Percentiles rank a stretch among this genome's conserved stretches.
Evolutionary conservation across 2,888 invertebrate genomes (phyloP).

Genomic region (Tetrapedia diversipes): DNA sequence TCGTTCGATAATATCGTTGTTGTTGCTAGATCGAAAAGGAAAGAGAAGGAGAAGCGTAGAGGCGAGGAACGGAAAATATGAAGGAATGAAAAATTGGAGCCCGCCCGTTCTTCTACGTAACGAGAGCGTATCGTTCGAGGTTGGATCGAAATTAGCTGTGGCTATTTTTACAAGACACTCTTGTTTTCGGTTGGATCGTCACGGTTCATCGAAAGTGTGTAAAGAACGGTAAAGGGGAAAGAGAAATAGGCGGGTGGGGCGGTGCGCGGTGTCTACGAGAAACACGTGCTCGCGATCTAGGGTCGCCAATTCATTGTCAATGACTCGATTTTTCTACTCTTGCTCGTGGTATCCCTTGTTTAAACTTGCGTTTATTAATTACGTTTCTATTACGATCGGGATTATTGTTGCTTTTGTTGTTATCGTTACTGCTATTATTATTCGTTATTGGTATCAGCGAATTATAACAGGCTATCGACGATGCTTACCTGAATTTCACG

Average conservation of each 20-base stretch:
- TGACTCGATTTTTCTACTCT: background rate
- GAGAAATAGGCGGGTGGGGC: background rate
- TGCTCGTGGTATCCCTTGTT: background rate
- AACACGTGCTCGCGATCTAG: conserved; percentile 33
- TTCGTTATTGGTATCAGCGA: too few relatives aligned
- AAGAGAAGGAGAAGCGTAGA: background rate
- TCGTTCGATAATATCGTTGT: too few relatives aligned
- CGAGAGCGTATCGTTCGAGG: conserved; percentile 5
- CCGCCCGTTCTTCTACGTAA: background rate
- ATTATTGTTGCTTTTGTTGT: too few relatives aligned
- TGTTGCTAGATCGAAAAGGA: too few relatives aligned
- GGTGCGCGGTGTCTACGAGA: background rate
- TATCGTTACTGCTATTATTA: too few relatives aligned
- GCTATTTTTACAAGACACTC: conserved; percentile 44
- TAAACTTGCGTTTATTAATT: background rate
- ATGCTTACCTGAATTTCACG: too few relatives aligned
- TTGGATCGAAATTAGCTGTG: conserved; percentile 24
- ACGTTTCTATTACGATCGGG: too few relatives aligned
- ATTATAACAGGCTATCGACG: too few relatives aligned
- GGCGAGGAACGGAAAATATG: too few relatives aligned
- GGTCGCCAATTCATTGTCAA: conserved; percentile 1
- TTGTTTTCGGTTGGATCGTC: conserved; percentile 2
- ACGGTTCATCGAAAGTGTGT: background rate
- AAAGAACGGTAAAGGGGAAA: background rate
- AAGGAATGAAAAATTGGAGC: background rate